Percentiles rank a stretch among this genome's conserved stretches.
phyloP scores from a whole-genome alignment of 2,888 invertebrate species.

The Orchestes rusci region DNA sequence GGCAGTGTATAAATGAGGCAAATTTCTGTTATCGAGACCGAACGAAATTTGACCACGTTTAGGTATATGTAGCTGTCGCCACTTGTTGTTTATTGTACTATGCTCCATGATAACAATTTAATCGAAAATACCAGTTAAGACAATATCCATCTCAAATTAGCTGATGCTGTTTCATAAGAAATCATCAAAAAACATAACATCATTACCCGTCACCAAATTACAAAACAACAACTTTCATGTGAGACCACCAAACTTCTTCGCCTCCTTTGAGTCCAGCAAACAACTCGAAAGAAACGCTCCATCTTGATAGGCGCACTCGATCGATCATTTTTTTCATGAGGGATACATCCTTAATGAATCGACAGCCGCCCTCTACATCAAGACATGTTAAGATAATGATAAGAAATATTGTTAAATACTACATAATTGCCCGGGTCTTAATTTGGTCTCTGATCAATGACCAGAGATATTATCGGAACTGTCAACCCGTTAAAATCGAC shows the following conservation, averaged over 20 bases:
- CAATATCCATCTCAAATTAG: too few species aligned
- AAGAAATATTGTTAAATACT: slow-evolving; percentile 34
- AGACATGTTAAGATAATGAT: slow-evolving; percentile 35
- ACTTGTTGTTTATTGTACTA: too few species aligned
- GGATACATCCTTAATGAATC: slow-evolving; percentile 42
- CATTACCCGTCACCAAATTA: too few species aligned
- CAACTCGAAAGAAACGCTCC: slow-evolving; percentile 12
- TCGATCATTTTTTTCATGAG: slow-evolving; percentile 43
- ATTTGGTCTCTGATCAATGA: slow-evolving; percentile 22
- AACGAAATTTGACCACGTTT: too few species aligned
- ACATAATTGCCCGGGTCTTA: slow-evolving; percentile 28
- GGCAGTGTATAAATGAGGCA: too few species aligned
- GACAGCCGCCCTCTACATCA: slow-evolving; percentile 39
- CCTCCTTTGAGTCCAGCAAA: slow-evolving; percentile 18
- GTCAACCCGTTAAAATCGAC: slow-evolving; percentile 19
- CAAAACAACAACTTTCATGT: too few species aligned
- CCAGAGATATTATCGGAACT: slow-evolving; percentile 12
- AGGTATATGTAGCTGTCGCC: too few species aligned
- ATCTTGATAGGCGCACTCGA: slow-evolving; percentile 40
- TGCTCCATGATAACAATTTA: too few species aligned
- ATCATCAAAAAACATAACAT: too few species aligned
- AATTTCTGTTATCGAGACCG: too few species aligned
- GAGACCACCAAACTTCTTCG: slow-evolving; percentile 21
- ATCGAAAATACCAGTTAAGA: too few species aligned
- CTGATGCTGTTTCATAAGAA: too few species aligned